Base-by-base conservation (phyloP, 2,797 vertebrate species). In the Vultur gryphus region DNA sequence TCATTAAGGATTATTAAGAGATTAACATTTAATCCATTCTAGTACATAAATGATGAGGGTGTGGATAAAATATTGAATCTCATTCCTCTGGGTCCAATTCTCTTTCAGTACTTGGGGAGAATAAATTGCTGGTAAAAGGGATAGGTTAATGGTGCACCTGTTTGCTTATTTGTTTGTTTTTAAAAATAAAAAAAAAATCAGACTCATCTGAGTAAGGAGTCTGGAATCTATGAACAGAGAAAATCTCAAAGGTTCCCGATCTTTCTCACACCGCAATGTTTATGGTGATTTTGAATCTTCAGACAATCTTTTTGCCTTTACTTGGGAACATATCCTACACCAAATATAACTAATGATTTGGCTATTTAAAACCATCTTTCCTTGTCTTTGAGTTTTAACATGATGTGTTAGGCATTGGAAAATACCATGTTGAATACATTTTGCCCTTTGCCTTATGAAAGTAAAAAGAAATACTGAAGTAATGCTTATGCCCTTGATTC, bases 1-100 rank as follows among this genome's bases (percentile, higher is more conserved):
- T 96, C 87, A 71, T 92, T 89, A 96, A 67, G 55, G 84, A 89
- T 92, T 95, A 93, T 85, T 94, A 96, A 70, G 70, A 93, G 95
- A 95, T 93, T 94, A 96, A 71, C 44, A 61, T 89, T 93, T 87
- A 96, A 93, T 92, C 84, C 84, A 64, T 91, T 67, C 84, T 54
- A 54, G 52, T 43, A 61, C 29, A 65, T 80, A 73, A 96, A 73
- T 64, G 52, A 87, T 85, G 57, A 92, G 37, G 55, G 39, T 73
- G 51, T 55, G 84, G 89, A 89, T 90, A 95, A 96, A 95, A 83
- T 46, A 78, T 13, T 59, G 67, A 89, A 57, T 87, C 44, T 71
- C 33, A 21, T 87, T 96, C 78, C 75, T 90, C 52, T 67, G 82
- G 72, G 84, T 87, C 11, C 55, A 87, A 64, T 91, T 73, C 19